Percentiles rank a stretch among this genome's conserved stretches.
Conservation (phyloP, 2,797 vertebrate genomes). For the Vireo griseus region DNA sequence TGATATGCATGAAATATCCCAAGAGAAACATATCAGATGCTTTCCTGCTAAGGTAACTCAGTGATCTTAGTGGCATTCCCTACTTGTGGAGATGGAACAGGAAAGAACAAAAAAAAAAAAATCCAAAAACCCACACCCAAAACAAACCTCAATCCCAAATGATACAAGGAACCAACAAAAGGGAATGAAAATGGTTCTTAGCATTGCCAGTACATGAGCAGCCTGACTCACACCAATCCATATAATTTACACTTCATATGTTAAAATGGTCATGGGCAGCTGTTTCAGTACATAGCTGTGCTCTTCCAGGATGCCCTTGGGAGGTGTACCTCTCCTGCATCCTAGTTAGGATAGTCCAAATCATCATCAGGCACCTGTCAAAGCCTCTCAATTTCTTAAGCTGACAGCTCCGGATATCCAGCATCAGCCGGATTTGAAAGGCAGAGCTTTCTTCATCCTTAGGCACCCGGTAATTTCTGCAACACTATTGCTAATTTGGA, state of each 20-base stretch:
- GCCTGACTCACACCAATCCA: background rate
- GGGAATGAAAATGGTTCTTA: background rate
- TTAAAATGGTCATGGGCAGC: background rate
- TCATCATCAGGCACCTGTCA: background rate
- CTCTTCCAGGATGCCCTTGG: background rate
- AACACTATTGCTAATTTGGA: background rate
- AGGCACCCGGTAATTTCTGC: background rate
- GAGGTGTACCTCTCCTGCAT: background rate
- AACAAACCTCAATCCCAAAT: background rate
- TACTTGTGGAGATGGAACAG: background rate
- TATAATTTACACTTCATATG: background rate
- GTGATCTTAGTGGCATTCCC: background rate
- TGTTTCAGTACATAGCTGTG: background rate
- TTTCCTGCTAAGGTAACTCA: background rate
- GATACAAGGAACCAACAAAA: background rate
- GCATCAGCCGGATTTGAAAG: background rate
- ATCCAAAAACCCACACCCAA: fast-evolving
- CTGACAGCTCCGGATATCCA: background rate
- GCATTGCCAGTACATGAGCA: background rate
- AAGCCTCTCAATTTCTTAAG: background rate
- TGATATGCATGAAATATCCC: background rate
- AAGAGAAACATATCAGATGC: background rate
- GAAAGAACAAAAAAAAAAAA: background rate
- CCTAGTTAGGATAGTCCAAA: background rate
- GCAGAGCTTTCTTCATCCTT: conserved; percentile 1